Base-by-base conservation (phyloP, 2,888 invertebrate genomes). In the Pherbina coryleti region DNA sequence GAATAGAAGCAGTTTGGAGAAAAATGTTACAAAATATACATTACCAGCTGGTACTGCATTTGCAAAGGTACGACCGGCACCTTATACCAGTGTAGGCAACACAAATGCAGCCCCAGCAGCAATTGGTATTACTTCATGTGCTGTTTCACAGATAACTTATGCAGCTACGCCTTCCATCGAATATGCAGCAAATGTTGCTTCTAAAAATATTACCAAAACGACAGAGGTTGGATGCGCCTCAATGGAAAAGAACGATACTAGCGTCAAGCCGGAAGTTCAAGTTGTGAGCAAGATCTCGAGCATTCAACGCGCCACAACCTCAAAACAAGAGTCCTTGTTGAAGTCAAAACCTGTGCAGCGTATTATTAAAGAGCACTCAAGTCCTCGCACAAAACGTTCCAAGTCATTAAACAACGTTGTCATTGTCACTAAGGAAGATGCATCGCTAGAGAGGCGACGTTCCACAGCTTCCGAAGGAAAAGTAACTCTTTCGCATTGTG, bases 311-410 rank as follows among this genome's bases (percentile, higher is more conserved):
- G 28, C 7, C 55, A 14, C 34, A 28, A 17, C 28, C 22, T 44
- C 49, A 67, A 81, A 81, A 28, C 83, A 81, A 49, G 80, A 80
- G 70, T 83, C 83, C 4, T 67, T 83, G 37, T 67, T 83, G 44
- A 83, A 81, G 74, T 11, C 69, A 31, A 76, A 70, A 2, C 57
- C 78, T 9, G 49, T 60, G 2, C 77, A 67, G 57, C 71, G 51
- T 8, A 28, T 62, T 0, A 60, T 74, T 74, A 34, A 37, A 22
- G 55, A 67, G 25, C 62, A 31, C 19, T 79, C 74, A 19, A 83
- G 82, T 66, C 81, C 82, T 7, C 82, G 82, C 28, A 76, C 79
- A 5, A 79, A 82, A 44, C 81, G 82, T 5, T 82, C 83, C 0
- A 81, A 81, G 69, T 83, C 83, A 5, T 75, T 79, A 19, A 81